Percentiles rank a stretch among this genome's conserved stretches.
These are phyloP conservation scores for Halcyon leucocephala DNA, from an alignment of 2,797 vertebrate genomes.

Conservation along the genomic window DNA sequence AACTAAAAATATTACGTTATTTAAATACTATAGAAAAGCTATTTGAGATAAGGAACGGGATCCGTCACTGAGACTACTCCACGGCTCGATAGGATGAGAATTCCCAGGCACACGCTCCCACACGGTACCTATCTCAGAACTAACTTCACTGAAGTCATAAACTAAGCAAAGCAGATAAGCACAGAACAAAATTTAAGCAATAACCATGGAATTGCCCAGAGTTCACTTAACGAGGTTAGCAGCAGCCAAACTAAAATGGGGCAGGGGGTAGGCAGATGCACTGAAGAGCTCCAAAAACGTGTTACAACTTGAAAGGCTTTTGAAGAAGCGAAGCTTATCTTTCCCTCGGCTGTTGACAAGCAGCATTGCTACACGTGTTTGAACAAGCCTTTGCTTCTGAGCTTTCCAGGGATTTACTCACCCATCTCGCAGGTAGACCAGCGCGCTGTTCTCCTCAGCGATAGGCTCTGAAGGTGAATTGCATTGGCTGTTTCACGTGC, in stretches of 20 bases:
- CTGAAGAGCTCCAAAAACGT: not conserved
- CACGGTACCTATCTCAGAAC: not conserved
- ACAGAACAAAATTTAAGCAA: not conserved
- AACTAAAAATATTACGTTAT: not conserved
- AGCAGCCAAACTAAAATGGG: not conserved
- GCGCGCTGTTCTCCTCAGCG: not conserved
- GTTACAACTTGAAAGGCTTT: not conserved
- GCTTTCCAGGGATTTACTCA: not conserved
- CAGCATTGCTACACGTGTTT: not conserved
- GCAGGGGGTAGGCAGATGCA: not conserved
- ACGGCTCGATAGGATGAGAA: not conserved
- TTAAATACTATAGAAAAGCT: not conserved
- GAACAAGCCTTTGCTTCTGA: not conserved
- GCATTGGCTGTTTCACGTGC: not conserved
- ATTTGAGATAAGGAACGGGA: not conserved
- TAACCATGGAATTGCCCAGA: fast-evolving
- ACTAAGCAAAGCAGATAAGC: not conserved
- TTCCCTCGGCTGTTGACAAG: not conserved
- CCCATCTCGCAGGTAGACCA: not conserved
- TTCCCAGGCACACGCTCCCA: not conserved
- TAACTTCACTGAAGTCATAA: not conserved
- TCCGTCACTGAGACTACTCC: not conserved
- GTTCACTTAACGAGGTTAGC: not conserved
- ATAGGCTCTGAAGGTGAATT: not conserved
- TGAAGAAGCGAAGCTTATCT: not conserved